Evolutionary conservation across 2,797 vertebrate species (phyloP).

Genomic region (Glossophaga mutica): DNA sequence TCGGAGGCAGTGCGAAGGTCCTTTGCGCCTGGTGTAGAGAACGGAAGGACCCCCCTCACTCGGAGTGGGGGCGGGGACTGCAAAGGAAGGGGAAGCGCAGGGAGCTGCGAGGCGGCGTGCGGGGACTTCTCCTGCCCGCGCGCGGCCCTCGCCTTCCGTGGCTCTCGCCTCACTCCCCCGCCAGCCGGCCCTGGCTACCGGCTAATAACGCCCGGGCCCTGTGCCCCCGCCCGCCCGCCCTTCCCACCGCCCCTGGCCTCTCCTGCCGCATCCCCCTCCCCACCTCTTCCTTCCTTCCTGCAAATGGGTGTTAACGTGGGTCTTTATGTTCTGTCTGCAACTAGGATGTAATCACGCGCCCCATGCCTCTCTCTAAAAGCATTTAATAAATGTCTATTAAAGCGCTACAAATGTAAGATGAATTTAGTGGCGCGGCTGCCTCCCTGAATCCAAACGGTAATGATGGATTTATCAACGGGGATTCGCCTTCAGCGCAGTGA

Average conservation of each 20-base stretch:
- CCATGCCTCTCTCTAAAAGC: constrained; percentile 88
- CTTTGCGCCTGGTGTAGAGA: background rate
- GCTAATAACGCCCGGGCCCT: constrained; percentile 53
- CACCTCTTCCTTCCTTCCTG: constrained; percentile 76
- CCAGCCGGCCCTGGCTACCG: background rate
- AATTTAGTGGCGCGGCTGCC: constrained; percentile 86
- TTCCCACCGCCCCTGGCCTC: background rate
- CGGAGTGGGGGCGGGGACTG: background rate
- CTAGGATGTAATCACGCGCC: constrained; percentile 87
- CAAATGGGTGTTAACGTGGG: constrained; percentile 85
- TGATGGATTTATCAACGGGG: constrained; percentile 88
- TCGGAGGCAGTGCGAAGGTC: accelerated
- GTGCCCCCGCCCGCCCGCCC: background rate
- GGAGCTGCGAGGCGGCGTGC: background rate
- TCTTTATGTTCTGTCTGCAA: constrained; percentile 87
- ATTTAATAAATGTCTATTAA: constrained; percentile 92
- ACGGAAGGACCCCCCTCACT: background rate
- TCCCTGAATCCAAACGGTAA: constrained; percentile 84
- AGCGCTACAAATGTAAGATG: constrained; percentile 88
- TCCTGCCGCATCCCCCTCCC: constrained; percentile 41
- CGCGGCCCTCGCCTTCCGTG: background rate
- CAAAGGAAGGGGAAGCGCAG: constrained; percentile 36
- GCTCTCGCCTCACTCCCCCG: background rate
- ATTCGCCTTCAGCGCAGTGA: constrained; percentile 83
- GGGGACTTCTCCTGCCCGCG: background rate